These are phyloP conservation scores for Oceanodroma leucorhoa DNA, from an alignment of 2,797 vertebrate species.

Conservation along the genomic window DNA sequence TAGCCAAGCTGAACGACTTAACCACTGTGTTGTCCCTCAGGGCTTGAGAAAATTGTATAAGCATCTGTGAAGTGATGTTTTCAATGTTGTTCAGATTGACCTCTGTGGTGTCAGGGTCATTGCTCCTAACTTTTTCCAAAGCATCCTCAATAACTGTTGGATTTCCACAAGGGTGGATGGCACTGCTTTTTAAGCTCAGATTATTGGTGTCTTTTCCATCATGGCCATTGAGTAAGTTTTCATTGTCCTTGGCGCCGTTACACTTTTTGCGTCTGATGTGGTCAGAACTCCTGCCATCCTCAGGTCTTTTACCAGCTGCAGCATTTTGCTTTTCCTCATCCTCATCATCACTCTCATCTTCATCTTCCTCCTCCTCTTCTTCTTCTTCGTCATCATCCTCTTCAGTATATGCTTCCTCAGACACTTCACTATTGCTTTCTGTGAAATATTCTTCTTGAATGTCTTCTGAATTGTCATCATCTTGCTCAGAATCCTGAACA, in stretches of 20 bases:
- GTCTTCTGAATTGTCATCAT: conserved; percentile 78
- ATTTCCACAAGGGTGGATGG: conserved; percentile 82
- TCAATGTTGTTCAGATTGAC: conserved; percentile 98
- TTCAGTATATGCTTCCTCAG: conserved; percentile 72
- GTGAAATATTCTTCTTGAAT: conserved; percentile 81
- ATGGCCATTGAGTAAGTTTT: conserved; percentile 70
- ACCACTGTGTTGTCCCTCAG: conserved; percentile 87
- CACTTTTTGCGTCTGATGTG: conserved; percentile 60
- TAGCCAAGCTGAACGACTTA: conserved; percentile 88
- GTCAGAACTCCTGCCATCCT: conserved; percentile 28
- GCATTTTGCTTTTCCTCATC: conserved; percentile 47
- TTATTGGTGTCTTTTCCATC: conserved; percentile 65
- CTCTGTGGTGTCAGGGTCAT: conserved; percentile 87
- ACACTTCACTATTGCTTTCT: conserved; percentile 77
- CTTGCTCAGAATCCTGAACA: conserved; percentile 76
- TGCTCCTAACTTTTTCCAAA: conserved; percentile 82
- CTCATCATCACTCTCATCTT: conserved; percentile 54
- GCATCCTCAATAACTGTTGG: conserved; percentile 91
- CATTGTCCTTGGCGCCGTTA: conserved; percentile 55
- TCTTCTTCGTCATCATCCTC: conserved; percentile 71
- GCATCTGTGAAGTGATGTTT: conserved; percentile 85
- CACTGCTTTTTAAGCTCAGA: conserved; percentile 29
- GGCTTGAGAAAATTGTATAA: conserved; percentile 88
- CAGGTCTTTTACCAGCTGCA: conserved; percentile 37
- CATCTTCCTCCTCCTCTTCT: conserved; percentile 41